phyloP scores from a whole-genome alignment of 2,888 invertebrate genomes.

The Cotesia congregata region DNA sequence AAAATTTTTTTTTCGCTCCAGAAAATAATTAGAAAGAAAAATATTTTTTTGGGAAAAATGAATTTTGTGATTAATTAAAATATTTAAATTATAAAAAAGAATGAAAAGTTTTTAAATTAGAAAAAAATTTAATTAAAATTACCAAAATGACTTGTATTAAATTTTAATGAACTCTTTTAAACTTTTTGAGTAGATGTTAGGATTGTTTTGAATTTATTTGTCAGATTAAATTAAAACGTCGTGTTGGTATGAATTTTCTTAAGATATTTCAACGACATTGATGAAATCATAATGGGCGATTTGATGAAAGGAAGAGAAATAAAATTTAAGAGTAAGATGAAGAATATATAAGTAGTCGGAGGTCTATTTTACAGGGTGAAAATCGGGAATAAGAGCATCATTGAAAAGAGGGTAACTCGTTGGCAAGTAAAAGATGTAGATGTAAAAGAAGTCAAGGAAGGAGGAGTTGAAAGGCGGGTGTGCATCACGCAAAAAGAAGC shows the following conservation, averaged over 20 bases:
- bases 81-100: not conserved
- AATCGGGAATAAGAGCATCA: conserved; percentile 26
- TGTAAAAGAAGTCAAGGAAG: not conserved
- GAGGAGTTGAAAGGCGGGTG: not conserved
- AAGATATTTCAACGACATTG: not conserved
- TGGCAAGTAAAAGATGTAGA: conserved; percentile 18
- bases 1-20: no score
- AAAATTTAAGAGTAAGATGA: not conserved
- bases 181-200: not conserved
- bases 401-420: conserved; percentile 26
- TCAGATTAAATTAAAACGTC: conserved; percentile 4
- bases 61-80: not conserved
- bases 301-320: not conserved
- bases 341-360: conserved; percentile 10
- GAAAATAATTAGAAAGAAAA: no score
- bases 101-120: not conserved
- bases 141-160: not conserved
- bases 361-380: conserved; percentile 30
- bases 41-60: no score
- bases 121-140: not conserved
- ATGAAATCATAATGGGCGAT: conserved; percentile 3
- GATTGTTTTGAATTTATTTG: not conserved
- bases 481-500: conserved; percentile 16
- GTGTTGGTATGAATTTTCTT: conserved; percentile 25
- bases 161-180: not conserved